Percentiles rank a stretch among this genome's conserved stretches.
phyloP scores from a whole-genome alignment of 2,797 vertebrate species.

The Channallabes apus region DNA sequence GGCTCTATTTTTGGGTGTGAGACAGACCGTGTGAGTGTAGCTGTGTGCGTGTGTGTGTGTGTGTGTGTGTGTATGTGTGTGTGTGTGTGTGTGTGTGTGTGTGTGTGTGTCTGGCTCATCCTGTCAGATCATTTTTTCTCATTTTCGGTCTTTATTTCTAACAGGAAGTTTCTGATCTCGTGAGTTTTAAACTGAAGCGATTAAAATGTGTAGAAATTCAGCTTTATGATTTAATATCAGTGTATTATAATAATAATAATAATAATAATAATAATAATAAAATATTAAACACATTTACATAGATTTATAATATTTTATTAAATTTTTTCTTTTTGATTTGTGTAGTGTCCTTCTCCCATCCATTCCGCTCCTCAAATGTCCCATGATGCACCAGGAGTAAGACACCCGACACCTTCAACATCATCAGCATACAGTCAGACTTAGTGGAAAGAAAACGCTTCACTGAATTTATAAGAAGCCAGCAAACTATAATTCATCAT shows the following conservation, averaged over 20 bases:
- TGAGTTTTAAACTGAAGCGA: background rate
- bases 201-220: background rate
- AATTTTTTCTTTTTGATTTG: background rate
- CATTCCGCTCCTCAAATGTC: background rate
- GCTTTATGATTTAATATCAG: background rate
- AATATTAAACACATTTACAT: background rate
- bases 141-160: conserved; percentile 1
- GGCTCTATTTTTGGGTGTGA: background rate
- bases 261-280: no score
- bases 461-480: background rate
- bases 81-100: no score
- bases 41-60: no score
- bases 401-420: background rate
- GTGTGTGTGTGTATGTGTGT: background rate
- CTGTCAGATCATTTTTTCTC: background rate
- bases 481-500: background rate
- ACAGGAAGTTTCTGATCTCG: background rate
- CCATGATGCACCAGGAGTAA: background rate
- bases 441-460: background rate
- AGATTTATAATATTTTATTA: background rate
- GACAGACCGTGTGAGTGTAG: background rate
- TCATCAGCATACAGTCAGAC: no score
- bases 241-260: background rate
- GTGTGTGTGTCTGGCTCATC: background rate
- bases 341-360: background rate